A percentile compares a stretch with the other conserved stretches of the same genome.
Conservation (phyloP, 2,797 vertebrate species). For the Gambelia wislizenii region DNA sequence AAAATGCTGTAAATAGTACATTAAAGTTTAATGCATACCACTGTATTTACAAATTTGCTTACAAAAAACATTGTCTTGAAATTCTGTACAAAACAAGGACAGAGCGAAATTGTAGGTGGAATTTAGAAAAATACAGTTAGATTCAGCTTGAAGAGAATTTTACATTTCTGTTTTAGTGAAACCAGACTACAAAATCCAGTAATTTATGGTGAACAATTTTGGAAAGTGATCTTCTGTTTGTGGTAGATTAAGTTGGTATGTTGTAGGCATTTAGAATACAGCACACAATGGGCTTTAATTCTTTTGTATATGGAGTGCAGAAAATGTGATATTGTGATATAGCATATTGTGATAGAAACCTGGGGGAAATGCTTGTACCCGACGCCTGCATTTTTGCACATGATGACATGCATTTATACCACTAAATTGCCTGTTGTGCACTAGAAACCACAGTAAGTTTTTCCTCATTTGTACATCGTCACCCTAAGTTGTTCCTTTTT, state of each 20-base stretch:
- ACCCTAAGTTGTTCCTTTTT: neutral
- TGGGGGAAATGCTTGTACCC: neutral
- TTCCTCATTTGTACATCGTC: neutral
- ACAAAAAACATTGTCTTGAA: no score
- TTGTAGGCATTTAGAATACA: neutral
- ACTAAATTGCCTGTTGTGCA: neutral
- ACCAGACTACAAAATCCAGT: neutral
- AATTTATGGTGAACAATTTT: neutral
- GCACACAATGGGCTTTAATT: neutral
- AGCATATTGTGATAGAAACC: neutral
- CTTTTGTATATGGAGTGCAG: slow-evolving; percentile 17
- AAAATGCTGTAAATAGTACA: no score
- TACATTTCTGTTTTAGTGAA: no score
- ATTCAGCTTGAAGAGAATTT: no score
- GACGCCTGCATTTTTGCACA: neutral
- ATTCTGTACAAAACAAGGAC: no score
- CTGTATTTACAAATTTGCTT: no score
- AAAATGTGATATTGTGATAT: slow-evolving; percentile 30
- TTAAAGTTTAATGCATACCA: no score
- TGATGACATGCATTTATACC: neutral
- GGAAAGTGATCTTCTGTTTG: neutral
- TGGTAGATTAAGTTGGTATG: neutral
- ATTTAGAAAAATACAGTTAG: no score
- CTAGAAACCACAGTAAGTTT: neutral
- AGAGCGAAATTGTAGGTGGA: no score